Conservation (phyloP, 2,113 vertebrate genomes). For the Phasianus colchicus region DNA sequence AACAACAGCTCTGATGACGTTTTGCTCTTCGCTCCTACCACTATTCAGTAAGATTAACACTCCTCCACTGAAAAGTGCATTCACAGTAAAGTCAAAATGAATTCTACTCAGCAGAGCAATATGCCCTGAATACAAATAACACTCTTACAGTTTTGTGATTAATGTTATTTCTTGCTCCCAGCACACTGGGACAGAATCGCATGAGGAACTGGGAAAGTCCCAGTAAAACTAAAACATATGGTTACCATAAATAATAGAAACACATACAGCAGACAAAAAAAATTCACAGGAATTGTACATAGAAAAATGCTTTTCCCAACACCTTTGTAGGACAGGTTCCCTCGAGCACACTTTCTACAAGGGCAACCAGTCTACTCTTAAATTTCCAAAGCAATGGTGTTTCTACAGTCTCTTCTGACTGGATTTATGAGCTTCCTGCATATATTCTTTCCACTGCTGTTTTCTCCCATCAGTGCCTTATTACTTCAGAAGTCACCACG, state of each 20-base stretch:
- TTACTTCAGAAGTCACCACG: background rate
- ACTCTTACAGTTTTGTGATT: constrained; percentile 6
- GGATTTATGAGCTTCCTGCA: background rate
- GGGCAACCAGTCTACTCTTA: background rate
- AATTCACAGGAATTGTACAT: background rate
- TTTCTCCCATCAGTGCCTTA: background rate
- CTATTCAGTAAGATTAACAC: constrained; percentile 20
- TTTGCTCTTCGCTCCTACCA: constrained; percentile 21
- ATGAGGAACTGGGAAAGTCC: background rate
- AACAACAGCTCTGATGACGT: constrained; percentile 1
- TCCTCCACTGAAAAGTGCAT: constrained; percentile 30
- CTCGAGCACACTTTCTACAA: background rate
- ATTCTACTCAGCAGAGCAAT: constrained; percentile 13
- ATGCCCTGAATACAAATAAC: constrained; percentile 28
- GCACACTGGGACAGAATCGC: background rate
- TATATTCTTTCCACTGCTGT: background rate
- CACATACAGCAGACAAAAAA: background rate
- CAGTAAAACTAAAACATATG: background rate
- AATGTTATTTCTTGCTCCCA: constrained; percentile 14
- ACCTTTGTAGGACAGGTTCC: background rate
- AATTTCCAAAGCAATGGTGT: background rate
- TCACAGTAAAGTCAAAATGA: constrained; percentile 36
- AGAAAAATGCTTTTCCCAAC: background rate
- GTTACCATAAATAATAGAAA: background rate
- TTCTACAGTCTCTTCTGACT: background rate